A percentile compares a stretch with the other conserved stretches of the same genome.
phyloP scores from a whole-genome alignment of 2,888 invertebrate genomes.

The Alcis repandata region DNA sequence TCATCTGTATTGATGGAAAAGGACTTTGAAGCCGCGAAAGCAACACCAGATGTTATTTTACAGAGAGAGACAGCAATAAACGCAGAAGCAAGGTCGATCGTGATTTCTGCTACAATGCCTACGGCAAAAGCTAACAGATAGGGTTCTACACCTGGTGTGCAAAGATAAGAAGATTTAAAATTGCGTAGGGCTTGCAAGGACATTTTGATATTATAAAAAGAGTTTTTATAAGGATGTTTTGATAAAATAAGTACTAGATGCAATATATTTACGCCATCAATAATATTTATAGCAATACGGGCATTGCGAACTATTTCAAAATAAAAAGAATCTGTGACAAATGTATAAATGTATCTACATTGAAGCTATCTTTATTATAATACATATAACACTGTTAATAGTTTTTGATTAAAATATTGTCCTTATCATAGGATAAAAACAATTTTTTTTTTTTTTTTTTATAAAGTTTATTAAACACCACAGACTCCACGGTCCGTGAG shows the following conservation, averaged over 20 bases:
- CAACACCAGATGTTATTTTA: slow-evolving; percentile 30
- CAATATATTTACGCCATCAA: background rate
- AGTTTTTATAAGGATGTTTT: background rate
- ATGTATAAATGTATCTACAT: no score
- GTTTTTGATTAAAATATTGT: no score
- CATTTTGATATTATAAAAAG: slow-evolving; percentile 40
- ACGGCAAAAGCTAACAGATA: slow-evolving; percentile 64
- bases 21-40: slow-evolving; percentile 15
- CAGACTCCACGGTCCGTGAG: no score
- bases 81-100: slow-evolving; percentile 71
- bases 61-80: slow-evolving; percentile 63
- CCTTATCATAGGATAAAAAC: no score
- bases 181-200: slow-evolving; percentile 55
- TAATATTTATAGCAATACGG: no score
- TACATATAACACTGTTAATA: no score
- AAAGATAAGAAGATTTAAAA: slow-evolving; percentile 71
- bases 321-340: no score
- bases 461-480: no score
- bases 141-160: slow-evolving; percentile 70
- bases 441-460: no score
- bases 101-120: slow-evolving; percentile 69
- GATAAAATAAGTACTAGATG: background rate
- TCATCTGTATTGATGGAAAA: slow-evolving; percentile 9
- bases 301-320: no score
- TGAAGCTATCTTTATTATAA: no score